Percentiles rank a stretch among this genome's conserved stretches.
Evolutionary conservation across 2,888 invertebrate species (phyloP).

Genomic region (Diachrysia chrysitis): DNA sequence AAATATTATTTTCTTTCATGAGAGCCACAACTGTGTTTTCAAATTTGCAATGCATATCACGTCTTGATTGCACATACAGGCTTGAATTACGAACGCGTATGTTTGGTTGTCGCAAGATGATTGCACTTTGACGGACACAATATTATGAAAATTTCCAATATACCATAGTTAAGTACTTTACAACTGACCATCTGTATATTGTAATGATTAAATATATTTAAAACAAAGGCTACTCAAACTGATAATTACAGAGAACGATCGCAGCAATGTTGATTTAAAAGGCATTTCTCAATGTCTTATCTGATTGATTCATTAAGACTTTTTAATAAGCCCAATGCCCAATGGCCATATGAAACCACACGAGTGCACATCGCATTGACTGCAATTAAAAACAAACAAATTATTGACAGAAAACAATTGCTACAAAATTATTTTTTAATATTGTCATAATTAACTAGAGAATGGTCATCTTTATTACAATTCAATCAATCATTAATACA

Average conservation of each 20-base stretch:
- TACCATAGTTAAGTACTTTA: no score
- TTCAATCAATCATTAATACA: no score
- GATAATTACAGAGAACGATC: not conserved
- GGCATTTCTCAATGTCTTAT: constrained; percentile 5
- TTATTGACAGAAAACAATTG: not conserved
- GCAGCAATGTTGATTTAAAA: constrained; percentile 8
- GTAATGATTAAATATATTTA: not conserved
- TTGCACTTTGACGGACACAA: no score
- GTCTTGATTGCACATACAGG: not conserved
- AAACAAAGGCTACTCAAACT: not conserved
- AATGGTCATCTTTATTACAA: not conserved
- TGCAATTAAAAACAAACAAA: not conserved
- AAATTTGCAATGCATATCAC: not conserved
- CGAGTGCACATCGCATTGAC: not conserved
- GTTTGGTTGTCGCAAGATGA: no score
- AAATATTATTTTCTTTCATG: not conserved
- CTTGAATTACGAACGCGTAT: no score
- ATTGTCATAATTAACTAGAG: constrained; percentile 20
- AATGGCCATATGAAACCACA: not conserved
- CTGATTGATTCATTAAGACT: constrained; percentile 12
- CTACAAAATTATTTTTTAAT: no score
- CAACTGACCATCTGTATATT: no score
- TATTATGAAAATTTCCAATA: no score
- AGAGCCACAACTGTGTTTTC: not conserved
- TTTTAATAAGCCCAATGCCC: constrained; percentile 1